phyloP scores from a whole-genome alignment of 2,888 invertebrate species.

The Drosophila multiciliata region DNA sequence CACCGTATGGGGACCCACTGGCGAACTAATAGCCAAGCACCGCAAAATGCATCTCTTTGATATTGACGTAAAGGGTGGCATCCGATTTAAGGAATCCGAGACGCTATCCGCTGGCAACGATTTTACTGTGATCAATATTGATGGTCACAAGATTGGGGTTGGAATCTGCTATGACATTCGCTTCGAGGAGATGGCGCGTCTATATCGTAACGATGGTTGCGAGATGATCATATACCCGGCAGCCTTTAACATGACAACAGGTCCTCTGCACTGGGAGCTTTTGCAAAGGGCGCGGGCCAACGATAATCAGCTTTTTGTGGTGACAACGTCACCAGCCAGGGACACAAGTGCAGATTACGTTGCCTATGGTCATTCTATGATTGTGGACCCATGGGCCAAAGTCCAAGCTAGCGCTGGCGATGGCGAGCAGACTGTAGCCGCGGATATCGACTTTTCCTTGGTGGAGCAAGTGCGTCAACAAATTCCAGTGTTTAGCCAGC shows the following conservation, averaged over 20 bases:
- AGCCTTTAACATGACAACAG: slow-evolving; percentile 98
- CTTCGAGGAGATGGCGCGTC: slow-evolving; percentile 94
- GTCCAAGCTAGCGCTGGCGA: slow-evolving; percentile 88
- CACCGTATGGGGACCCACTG: slow-evolving; percentile 92
- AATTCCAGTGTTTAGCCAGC: slow-evolving; percentile 92
- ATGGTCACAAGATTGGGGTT: slow-evolving; percentile 91
- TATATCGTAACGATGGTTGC: slow-evolving; percentile 91
- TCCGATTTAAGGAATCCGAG: slow-evolving; percentile 97
- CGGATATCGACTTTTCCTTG: slow-evolving; percentile 90
- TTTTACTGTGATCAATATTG: slow-evolving; percentile 90
- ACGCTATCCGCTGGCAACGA: slow-evolving; percentile 91
- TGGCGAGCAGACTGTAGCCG: slow-evolving; percentile 85
- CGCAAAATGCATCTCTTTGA: slow-evolving; percentile 98
- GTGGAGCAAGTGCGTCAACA: slow-evolving; percentile 92
- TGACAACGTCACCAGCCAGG: slow-evolving; percentile 93
- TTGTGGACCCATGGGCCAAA: slow-evolving; percentile 92
- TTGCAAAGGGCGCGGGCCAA: slow-evolving; percentile 92
- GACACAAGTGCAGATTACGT: slow-evolving; percentile 92
- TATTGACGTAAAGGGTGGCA: slow-evolving; percentile 96
- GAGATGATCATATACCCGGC: slow-evolving; percentile 95
- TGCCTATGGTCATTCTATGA: slow-evolving; percentile 95
- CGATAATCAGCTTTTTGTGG: slow-evolving; percentile 96
- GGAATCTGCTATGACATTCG: slow-evolving; percentile 98
- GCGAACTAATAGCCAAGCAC: slow-evolving; percentile 91
- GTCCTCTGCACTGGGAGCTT: slow-evolving; percentile 96